Conservation (phyloP, 2,797 vertebrate species). For the Sternotherus odoratus region DNA sequence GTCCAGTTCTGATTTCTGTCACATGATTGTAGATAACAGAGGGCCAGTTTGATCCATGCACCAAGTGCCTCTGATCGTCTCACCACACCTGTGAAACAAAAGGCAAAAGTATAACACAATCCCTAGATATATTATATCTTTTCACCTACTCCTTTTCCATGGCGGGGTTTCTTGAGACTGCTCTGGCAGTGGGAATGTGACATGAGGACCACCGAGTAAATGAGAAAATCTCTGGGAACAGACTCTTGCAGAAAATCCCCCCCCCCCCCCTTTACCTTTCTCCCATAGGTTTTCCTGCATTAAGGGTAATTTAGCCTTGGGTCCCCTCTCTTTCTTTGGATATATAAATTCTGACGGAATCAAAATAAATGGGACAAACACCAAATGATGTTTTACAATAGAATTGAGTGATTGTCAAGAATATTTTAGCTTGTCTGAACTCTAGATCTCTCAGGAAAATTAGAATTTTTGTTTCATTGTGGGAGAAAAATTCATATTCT, state of each 20-base stretch:
- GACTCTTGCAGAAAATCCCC: not conserved
- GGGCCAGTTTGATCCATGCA: not conserved
- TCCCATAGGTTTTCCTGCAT: not conserved
- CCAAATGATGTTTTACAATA: not conserved
- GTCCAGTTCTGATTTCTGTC: constrained; percentile 44
- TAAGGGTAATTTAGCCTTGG: not conserved
- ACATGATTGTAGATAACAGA: not conserved
- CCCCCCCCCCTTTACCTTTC: not conserved
- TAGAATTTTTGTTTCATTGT: not conserved
- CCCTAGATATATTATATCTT: not conserved
- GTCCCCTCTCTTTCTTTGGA: not conserved
- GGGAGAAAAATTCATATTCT: not conserved
- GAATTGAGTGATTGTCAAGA: not conserved
- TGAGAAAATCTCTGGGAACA: not conserved
- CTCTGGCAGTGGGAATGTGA: not conserved
- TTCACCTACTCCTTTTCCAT: not conserved
- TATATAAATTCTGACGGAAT: not conserved
- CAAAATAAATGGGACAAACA: not conserved
- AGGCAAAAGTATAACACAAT: not conserved
- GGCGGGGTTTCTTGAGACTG: accelerated
- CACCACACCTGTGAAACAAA: not conserved
- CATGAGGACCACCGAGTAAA: accelerated
- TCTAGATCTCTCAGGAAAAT: not conserved
- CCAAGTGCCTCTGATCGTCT: accelerated
- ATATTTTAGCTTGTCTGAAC: not conserved